Evolutionary conservation across 2,797 vertebrate genomes (phyloP).

Genomic region (Meda fulgida): DNA sequence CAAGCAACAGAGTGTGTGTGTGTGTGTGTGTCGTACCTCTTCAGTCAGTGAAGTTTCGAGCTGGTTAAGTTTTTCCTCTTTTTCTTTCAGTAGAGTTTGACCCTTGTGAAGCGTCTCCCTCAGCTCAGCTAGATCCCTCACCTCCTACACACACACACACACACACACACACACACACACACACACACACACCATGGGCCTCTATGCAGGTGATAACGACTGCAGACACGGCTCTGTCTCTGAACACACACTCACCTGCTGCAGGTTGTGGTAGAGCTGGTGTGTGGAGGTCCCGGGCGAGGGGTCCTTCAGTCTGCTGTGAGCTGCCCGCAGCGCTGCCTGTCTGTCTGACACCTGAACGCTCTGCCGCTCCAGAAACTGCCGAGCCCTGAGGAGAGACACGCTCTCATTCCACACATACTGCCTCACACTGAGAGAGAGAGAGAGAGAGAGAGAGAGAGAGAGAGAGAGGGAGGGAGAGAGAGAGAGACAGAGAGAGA

Average conservation of each 20-base stretch:
- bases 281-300: background rate
- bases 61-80: conserved; percentile 78
- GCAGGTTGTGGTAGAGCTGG: conserved; percentile 21
- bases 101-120: conserved; percentile 73
- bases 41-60: conserved; percentile 78
- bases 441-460: conserved; percentile 3
- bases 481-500: too few relatives aligned
- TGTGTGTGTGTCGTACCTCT: conserved; percentile 71
- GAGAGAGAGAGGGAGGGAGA: background rate
- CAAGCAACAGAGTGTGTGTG: too few relatives aligned
- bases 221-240: background rate
- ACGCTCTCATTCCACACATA: conserved; percentile 48
- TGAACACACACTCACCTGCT: conserved; percentile 43
- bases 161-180: conserved; percentile 10
- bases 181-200: background rate
- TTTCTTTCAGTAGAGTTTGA: conserved; percentile 75
- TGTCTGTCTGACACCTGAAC: conserved; percentile 45
- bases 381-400: conserved; percentile 48
- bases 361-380: conserved; percentile 48
- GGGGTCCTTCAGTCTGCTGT: conserved; percentile 28
- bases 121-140: conserved; percentile 69
- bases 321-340: conserved; percentile 41
- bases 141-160: conserved; percentile 44
- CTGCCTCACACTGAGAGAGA: conserved; percentile 35
- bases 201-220: background rate